Conservation (phyloP, 2,888 invertebrate species). For the Stomorhina lunata region DNA sequence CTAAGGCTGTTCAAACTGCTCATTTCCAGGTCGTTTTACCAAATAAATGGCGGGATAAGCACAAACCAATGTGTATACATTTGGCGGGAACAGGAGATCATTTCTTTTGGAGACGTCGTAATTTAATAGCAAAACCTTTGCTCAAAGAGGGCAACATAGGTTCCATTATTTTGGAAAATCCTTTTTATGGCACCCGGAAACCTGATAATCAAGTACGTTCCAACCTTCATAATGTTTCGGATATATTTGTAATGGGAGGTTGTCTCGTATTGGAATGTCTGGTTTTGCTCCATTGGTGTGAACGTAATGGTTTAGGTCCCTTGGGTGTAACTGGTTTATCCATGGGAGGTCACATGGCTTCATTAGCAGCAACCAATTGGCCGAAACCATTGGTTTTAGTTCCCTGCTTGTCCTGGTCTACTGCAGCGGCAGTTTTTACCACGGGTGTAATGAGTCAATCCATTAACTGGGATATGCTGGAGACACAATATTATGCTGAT, state of each 20-base stretch:
- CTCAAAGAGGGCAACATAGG: constrained; percentile 94
- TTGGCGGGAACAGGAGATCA: constrained; percentile 99
- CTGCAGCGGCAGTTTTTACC: constrained; percentile 97
- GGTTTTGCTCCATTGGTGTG: constrained; percentile 96
- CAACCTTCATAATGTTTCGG: constrained; percentile 95
- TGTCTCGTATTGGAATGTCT: constrained; percentile 96
- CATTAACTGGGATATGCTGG: constrained; percentile 95
- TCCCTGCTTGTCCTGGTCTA: constrained; percentile 98
- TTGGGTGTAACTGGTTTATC: constrained; percentile 96
- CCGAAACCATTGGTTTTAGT: constrained; percentile 95
- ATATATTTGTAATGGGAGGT: constrained; percentile 99
- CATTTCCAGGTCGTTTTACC: constrained; percentile 93
- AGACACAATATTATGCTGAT: constrained; percentile 92
- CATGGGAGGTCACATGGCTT: constrained; percentile 99
- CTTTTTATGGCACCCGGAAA: constrained; percentile 95
- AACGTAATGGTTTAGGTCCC: constrained; percentile 93
- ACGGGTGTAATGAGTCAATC: constrained; percentile 97
- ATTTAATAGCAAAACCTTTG: constrained; percentile 94
- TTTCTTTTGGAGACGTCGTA: constrained; percentile 93
- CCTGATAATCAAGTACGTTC: constrained; percentile 93
- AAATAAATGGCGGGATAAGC: constrained; percentile 86
- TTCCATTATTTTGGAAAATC: constrained; percentile 97
- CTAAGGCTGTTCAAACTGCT: constrained; percentile 89
- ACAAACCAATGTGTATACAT: constrained; percentile 94
- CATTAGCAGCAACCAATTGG: constrained; percentile 97